Base-by-base conservation (phyloP, 1,140 invertebrate genomes). In the Lanistes nyassanus region DNA sequence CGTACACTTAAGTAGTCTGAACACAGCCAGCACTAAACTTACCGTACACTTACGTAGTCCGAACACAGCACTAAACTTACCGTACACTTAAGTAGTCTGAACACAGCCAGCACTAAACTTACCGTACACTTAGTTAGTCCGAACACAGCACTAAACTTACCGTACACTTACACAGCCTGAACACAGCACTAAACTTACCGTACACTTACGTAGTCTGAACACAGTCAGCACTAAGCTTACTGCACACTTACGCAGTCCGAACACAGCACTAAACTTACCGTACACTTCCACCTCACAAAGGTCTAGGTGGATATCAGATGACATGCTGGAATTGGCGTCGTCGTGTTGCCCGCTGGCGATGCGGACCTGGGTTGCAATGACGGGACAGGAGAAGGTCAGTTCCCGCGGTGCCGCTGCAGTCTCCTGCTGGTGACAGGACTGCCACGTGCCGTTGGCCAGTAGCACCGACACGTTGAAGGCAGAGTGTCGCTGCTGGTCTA, bases 281-380 rank as follows among this genome's bases (percentile, higher is more conserved):
- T 74, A 74, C 42, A 74, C 47, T 13, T 74, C 72, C 60, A 74
- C 72, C 36, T 74, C 72, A n/a, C 72, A 74, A 2, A 74, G 51
- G 51, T 74, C 64, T 3, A 74, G 60, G 31, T 26, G 60, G 34
- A 60, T 60, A 34, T 74, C 9, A 26, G 62, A 39, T 11, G 60
- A 65, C 26, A 53, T 64, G 31, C 23, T 29, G 58, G 56, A 23
- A 21, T 34, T 11, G 19, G 13, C 36, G 53, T 51, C 23, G 23
- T 13, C 70, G 55, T n/a, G 36, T 13, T 37, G 55, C 31, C 55
- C 60, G n/a, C 29, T 72, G 70, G 55, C 55, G 29, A 72, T 56
- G 7, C 70, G 53, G 6, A 72, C 34, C 9, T 13, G 55, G 13
- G 55, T 62, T 3, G 55, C 70, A 5, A 9, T 58, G 34, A 60